Evolutionary conservation across 2,113 vertebrate species (phyloP).

Genomic region (Pachycephala philippinensis): DNA sequence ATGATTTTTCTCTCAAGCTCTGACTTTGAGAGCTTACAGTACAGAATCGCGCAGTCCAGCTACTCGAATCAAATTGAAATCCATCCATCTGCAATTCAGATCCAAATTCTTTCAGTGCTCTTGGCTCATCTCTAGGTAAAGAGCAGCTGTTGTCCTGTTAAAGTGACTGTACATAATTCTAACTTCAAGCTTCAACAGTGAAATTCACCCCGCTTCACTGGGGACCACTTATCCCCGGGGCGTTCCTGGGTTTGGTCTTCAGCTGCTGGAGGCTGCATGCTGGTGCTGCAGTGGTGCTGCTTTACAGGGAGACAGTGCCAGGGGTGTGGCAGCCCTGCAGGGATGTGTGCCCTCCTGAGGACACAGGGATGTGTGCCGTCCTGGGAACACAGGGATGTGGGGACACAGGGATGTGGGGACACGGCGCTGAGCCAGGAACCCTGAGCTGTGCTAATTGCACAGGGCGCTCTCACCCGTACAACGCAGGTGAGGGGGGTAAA

Average conservation of each 20-base stretch:
- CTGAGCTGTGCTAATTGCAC: background rate
- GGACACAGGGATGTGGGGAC: background rate
- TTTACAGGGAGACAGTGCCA: background rate
- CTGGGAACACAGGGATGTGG: background rate
- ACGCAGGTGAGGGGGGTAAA: background rate
- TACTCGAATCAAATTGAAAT: constrained; percentile 63
- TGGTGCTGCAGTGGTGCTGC: background rate
- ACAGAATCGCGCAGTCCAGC: background rate
- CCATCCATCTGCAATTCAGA: constrained; percentile 55
- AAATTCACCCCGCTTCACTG: background rate
- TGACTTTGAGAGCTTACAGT: constrained; percentile 39
- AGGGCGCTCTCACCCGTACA: fast-evolving
- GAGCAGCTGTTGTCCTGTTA: constrained; percentile 61
- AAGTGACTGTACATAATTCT: constrained; percentile 65
- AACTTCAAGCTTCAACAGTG: constrained; percentile 7
- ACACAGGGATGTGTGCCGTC: background rate
- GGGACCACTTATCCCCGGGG: background rate
- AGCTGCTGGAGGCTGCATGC: background rate
- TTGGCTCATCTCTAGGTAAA: constrained; percentile 55
- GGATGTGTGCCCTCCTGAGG: background rate
- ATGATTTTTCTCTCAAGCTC: constrained; percentile 46
- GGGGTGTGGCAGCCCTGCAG: background rate
- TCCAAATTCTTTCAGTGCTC: constrained; percentile 60
- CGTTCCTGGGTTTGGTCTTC: background rate
- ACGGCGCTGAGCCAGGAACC: fast-evolving